Conservation (phyloP, 2,888 invertebrate species). For the Ceramica pisi region DNA sequence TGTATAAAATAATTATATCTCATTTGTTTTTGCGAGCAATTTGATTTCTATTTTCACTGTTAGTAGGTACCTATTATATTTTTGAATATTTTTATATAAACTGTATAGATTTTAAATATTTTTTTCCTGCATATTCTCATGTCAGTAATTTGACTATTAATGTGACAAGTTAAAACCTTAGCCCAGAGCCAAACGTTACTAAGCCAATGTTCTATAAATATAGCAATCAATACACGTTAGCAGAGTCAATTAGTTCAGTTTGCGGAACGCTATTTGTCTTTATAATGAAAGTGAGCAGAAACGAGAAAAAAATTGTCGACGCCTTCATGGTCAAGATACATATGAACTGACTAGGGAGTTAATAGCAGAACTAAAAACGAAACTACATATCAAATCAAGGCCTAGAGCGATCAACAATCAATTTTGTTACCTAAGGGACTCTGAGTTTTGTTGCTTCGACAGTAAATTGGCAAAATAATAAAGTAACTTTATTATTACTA, state of each 20-base stretch:
- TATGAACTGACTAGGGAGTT: background rate
- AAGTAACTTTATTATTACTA: too few relatives aligned
- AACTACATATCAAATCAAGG: slow-evolving; percentile 15
- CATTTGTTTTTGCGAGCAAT: too few relatives aligned
- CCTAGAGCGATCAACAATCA: background rate
- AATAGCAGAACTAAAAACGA: slow-evolving; percentile 22
- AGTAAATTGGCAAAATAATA: background rate
- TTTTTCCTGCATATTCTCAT: too few relatives aligned
- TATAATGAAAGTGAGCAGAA: slow-evolving; percentile 23
- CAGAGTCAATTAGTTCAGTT: slow-evolving; percentile 5
- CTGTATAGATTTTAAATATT: too few relatives aligned
- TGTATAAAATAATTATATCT: too few relatives aligned
- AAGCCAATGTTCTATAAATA: slow-evolving; percentile 40
- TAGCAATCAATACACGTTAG: slow-evolving; percentile 45
- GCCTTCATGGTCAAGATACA: slow-evolving; percentile 5
- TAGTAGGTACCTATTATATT: too few relatives aligned
- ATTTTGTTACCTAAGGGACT: background rate
- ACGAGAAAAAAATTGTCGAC: slow-evolving; percentile 9
- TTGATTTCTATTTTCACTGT: too few relatives aligned
- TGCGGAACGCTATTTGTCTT: slow-evolving; percentile 25
- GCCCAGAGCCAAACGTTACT: background rate
- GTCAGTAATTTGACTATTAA: slow-evolving; percentile 16
- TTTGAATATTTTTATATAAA: too few relatives aligned
- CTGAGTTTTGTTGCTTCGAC: background rate
- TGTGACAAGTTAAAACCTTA: background rate